Base-by-base conservation (phyloP, 2,113 vertebrate species). In the Varanus komodoensis region DNA sequence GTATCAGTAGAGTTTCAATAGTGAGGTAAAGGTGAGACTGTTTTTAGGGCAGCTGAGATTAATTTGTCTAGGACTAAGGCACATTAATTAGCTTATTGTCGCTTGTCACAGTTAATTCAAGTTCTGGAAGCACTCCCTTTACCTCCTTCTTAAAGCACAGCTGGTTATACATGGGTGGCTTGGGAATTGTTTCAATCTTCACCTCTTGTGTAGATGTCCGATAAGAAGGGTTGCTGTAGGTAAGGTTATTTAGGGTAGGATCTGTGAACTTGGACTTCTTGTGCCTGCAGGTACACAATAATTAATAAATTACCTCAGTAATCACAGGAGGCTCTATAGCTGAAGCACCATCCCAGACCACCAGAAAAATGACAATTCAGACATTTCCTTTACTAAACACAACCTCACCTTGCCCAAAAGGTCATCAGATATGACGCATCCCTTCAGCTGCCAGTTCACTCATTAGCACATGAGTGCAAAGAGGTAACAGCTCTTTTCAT, bases 111-210 rank as follows among this genome's bases (percentile, higher is more conserved):
- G 34, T 34, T 64, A 84, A 68, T 5, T 78, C 44, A 87, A 32
- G 50, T 67, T 85, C 57, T 80, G 84, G 79, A 12, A 90, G 64
- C 50, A 93, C 57, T 64, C 61, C 29, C 88, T 92, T 95, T 97
- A 99, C 99, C 99, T 99, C 99, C 96, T 99, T 99, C 95, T 99
- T 99, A 96, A 99, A 99, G 95, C 98, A 98, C 64, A 99, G 96
- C 94, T 99, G 98, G 94, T 99, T 99, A 96, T 99, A 99, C 95
- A 99, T 98, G 0, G 97, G 95, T 50, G 98, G 98, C 93, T 99
- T 99, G n/a, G 99, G 99, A 78, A 98, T 94, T 0, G 98, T 97
- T 97, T 99, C 99, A 11, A 99, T 99, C 96, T 99, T 99, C 81
- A 99, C 99, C 92, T 99, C 99, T 94, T 99, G 99, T 0, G 99